Percentiles rank a stretch among this genome's conserved stretches.
These are phyloP conservation scores for Drosophila kanapiae DNA, from an alignment of 1,140 invertebrate genomes.

Conservation along the genomic window DNA sequence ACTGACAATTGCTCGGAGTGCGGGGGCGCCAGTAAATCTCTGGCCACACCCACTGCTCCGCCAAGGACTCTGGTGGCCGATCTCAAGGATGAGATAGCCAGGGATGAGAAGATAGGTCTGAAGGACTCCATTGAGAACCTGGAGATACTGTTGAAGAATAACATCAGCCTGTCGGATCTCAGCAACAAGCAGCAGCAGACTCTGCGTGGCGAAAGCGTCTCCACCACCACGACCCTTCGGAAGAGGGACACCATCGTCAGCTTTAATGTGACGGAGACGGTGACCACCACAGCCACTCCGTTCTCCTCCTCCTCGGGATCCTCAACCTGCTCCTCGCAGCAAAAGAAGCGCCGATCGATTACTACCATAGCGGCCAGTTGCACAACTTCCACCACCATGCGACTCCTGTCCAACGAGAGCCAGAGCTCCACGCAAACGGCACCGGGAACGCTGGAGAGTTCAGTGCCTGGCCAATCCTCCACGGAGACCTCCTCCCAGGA, in stretches of 20 bases:
- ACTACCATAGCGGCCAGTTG: conserved; percentile 40
- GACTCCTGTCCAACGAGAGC: conserved; percentile 69
- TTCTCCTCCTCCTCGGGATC: conserved; percentile 29
- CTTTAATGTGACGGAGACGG: conserved; percentile 71
- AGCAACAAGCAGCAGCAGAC: conserved; percentile 84
- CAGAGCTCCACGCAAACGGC: conserved; percentile 69
- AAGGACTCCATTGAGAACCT: conserved; percentile 85
- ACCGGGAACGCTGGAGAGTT: conserved; percentile 60
- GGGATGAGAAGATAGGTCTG: conserved; percentile 64
- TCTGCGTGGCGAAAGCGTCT: conserved; percentile 52
- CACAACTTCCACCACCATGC: conserved; percentile 57
- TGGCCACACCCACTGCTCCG: conserved; percentile 55
- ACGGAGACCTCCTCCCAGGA: conserved; percentile 45
- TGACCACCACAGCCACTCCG: conserved; percentile 54
- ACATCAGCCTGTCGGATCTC: conserved; percentile 82
- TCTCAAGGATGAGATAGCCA: conserved; percentile 69
- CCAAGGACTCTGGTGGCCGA: conserved; percentile 66
- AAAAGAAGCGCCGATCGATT: conserved; percentile 24
- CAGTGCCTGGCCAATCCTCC: conserved; percentile 25
- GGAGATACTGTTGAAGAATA: conserved; percentile 84
- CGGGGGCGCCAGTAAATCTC: conserved; percentile 22
- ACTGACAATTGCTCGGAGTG: conserved; percentile 57
- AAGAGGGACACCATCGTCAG: conserved; percentile 70
- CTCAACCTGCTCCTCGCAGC: conserved; percentile 17
- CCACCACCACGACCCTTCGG: conserved; percentile 51